A percentile compares a stretch with the other conserved stretches of the same genome.
These are phyloP conservation scores for Luscinia luscinia DNA, from an alignment of 2,797 vertebrate genomes.

Conservation along the genomic window DNA sequence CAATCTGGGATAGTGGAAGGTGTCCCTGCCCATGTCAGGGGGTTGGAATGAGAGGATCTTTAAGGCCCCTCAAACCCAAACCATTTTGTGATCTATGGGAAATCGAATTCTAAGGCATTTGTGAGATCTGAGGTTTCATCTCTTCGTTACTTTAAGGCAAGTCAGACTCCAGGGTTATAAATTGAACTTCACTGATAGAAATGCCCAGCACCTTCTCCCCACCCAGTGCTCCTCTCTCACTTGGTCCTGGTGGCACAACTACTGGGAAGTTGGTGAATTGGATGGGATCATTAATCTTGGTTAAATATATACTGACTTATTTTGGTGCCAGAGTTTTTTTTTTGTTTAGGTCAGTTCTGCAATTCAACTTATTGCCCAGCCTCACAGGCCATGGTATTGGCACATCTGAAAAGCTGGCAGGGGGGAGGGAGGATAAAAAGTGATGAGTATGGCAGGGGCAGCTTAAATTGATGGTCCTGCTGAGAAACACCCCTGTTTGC, in stretches of 20 bases:
- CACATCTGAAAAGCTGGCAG: not conserved
- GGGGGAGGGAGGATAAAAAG: not conserved
- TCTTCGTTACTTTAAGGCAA: not conserved
- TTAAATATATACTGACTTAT: not conserved
- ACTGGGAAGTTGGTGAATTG: not conserved
- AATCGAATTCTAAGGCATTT: not conserved
- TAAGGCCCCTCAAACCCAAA: not conserved
- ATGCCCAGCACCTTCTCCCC: not conserved
- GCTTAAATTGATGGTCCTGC: not conserved
- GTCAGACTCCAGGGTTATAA: not conserved
- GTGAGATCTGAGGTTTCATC: not conserved
- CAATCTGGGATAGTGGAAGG: accelerated
- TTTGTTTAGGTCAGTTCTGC: not conserved
- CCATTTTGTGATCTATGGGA: not conserved
- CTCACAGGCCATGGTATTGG: not conserved
- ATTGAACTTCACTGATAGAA: not conserved
- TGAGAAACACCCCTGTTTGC: not conserved
- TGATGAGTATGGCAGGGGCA: not conserved
- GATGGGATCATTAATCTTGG: not conserved
- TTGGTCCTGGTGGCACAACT: not conserved
- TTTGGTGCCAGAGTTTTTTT: not conserved
- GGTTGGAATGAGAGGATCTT: not conserved
- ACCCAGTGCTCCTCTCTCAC: not conserved
- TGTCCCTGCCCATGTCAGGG: not conserved
- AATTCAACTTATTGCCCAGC: not conserved